Evolutionary conservation across 2,888 invertebrate genomes (phyloP).

Genomic region (Drosophila meridiana): DNA sequence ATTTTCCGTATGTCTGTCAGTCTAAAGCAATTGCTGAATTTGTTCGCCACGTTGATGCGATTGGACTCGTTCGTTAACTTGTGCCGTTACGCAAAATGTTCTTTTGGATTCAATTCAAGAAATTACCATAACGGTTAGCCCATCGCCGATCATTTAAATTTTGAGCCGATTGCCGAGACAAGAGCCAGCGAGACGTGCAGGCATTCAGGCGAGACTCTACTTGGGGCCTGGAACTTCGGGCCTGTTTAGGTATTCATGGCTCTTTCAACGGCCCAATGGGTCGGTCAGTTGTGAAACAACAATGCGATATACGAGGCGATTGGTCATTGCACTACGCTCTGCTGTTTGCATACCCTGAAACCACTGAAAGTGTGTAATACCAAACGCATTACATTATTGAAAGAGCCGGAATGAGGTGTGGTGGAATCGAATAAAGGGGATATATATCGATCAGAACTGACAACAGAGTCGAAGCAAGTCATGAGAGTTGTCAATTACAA

Average conservation of each 20-base stretch:
- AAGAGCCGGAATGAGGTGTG: neutral
- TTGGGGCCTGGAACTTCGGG: constrained; percentile 31
- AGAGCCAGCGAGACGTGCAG: constrained; percentile 51
- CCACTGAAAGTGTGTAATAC: neutral
- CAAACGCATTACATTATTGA: neutral
- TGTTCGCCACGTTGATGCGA: constrained; percentile 61
- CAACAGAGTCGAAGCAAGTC: neutral
- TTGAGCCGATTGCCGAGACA: constrained; percentile 14
- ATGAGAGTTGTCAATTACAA: neutral
- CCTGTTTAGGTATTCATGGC: constrained; percentile 58
- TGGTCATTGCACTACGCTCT: constrained; percentile 67
- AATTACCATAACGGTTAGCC: constrained; percentile 75
- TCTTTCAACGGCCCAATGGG: constrained; percentile 14
- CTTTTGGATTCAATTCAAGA: constrained; percentile 73
- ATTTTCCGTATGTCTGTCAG: neutral
- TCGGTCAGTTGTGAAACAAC: constrained; percentile 45
- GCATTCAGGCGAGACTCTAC: constrained; percentile 57
- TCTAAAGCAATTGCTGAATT: constrained; percentile 51
- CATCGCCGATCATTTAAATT: constrained; percentile 30
- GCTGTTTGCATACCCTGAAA: constrained; percentile 5
- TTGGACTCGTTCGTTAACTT: constrained; percentile 66
- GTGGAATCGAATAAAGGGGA: neutral
- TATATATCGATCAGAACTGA: neutral
- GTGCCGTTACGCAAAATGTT: constrained; percentile 75
- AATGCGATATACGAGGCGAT: constrained; percentile 43